phyloP scores from a whole-genome alignment of 2,113 vertebrate genomes.

The Neoarius graeffei region DNA sequence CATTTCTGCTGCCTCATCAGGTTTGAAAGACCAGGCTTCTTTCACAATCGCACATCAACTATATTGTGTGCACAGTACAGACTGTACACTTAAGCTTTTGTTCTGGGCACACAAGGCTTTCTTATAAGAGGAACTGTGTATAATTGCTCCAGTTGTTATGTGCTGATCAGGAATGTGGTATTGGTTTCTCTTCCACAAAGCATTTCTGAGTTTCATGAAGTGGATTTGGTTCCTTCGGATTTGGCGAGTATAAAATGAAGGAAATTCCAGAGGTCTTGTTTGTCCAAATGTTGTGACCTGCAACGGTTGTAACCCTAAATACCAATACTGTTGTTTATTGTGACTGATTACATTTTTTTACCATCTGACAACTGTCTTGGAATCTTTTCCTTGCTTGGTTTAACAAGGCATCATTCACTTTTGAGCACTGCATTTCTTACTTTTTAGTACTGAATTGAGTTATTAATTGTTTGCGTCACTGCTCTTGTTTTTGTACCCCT shows the following conservation, averaged over 20 bases:
- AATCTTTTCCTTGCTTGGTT: neutral
- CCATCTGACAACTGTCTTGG: no score
- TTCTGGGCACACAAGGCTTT: neutral
- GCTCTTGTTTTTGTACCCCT: neutral
- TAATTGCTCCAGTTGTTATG: slow-evolving; percentile 50
- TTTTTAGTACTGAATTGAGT: neutral
- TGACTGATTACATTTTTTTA: neutral
- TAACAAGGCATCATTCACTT: neutral
- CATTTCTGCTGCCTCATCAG: neutral
- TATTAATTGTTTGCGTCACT: neutral
- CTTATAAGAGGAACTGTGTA: slow-evolving; percentile 15
- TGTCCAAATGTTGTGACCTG: neutral
- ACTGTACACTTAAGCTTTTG: neutral
- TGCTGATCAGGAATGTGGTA: slow-evolving; percentile 23
- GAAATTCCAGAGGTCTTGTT: slow-evolving; percentile 9
- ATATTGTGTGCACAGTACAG: neutral
- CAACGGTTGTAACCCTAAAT: neutral
- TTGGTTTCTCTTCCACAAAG: slow-evolving; percentile 18
- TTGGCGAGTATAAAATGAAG: slow-evolving; percentile 11
- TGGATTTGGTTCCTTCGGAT: slow-evolving; percentile 9
- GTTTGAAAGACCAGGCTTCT: neutral
- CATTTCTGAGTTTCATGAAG: slow-evolving; percentile 27
- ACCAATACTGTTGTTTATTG: neutral
- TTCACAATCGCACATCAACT: neutral
- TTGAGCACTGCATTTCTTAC: neutral